Evolutionary conservation across 2,888 invertebrate genomes (phyloP).

Genomic region (Catocala nupta): DNA sequence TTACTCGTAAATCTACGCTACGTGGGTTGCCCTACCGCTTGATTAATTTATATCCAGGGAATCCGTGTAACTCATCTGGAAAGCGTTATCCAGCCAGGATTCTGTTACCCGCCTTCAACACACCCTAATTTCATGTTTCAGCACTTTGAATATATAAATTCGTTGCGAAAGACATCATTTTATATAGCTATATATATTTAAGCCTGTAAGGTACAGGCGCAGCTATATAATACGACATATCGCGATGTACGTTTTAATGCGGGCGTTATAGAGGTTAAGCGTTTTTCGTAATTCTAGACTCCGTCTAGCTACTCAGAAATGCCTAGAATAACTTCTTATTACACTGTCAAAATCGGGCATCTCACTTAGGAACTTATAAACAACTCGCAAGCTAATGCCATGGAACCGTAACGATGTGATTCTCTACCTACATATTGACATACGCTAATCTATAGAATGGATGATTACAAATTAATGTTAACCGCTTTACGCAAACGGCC

Average conservation of each 20-base stretch:
- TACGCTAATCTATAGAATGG: slow-evolving; percentile 41
- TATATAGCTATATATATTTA: no score
- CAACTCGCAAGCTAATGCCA: no score
- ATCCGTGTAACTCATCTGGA: slow-evolving; percentile 72
- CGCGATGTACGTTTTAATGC: no score
- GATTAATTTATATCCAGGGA: slow-evolving; percentile 80
- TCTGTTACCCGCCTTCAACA: slow-evolving; percentile 51
- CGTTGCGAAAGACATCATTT: slow-evolving; percentile 33
- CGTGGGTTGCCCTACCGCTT: slow-evolving; percentile 69
- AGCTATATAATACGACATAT: no score
- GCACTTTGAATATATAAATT: slow-evolving; percentile 53
- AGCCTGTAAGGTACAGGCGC: no score
- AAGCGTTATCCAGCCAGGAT: slow-evolving; percentile 62
- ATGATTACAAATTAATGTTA: slow-evolving; percentile 34
- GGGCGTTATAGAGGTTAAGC: no score
- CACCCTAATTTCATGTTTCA: slow-evolving; percentile 53
- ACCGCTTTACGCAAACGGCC: slow-evolving; percentile 27
- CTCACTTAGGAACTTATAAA: no score
- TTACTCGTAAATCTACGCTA: slow-evolving; percentile 78
- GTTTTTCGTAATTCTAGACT: no score
- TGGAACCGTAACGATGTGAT: no score
- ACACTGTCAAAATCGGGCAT: no score
- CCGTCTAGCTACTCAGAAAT: no score
- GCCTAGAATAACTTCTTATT: no score
- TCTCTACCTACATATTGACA: slow-evolving; percentile 20